Percentiles rank a stretch among this genome's conserved stretches.
These are phyloP conservation scores for Ormyrus nitidulus DNA, from an alignment of 2,888 invertebrate species.

Conservation along the genomic window DNA sequence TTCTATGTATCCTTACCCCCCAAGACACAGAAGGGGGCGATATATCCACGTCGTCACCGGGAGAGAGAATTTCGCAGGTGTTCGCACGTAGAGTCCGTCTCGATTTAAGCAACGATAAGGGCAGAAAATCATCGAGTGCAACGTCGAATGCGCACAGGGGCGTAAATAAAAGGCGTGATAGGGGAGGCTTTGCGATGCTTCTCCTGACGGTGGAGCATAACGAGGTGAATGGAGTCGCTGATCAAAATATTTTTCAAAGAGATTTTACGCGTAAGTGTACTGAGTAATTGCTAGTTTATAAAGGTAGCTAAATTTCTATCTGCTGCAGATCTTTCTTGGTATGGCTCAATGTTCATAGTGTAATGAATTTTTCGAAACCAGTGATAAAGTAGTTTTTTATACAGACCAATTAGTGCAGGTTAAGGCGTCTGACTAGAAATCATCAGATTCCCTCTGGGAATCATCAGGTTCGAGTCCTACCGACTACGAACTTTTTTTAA, in stretches of 20 bases:
- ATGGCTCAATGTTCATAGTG: too few species aligned
- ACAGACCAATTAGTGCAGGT: slow-evolving; percentile 85
- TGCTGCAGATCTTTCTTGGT: too few species aligned
- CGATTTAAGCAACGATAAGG: slow-evolving; percentile 46
- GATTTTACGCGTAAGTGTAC: too few species aligned
- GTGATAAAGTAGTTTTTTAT: neutral
- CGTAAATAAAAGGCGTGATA: slow-evolving; percentile 48
- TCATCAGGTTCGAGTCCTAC: too few species aligned
- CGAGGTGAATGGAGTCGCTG: too few species aligned
- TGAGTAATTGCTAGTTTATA: too few species aligned
- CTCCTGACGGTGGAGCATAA: neutral
- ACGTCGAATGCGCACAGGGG: neutral
- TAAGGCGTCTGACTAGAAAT: slow-evolving; percentile 94
- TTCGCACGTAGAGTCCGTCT: slow-evolving; percentile 15
- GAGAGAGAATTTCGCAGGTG: slow-evolving; percentile 45
- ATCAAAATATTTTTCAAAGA: too few species aligned
- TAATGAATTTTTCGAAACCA: too few species aligned
- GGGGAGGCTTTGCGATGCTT: neutral
- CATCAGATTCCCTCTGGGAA: too few species aligned
- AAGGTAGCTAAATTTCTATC: too few species aligned
- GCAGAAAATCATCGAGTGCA: slow-evolving; percentile 24
- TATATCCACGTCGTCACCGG: neutral
- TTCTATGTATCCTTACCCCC: neutral
- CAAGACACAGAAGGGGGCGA: slow-evolving; percentile 2
- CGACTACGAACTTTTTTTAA: too few species aligned